Evolutionary conservation across 1,140 invertebrate species (phyloP).

Genomic region (Penaeus chinensis): DNA sequence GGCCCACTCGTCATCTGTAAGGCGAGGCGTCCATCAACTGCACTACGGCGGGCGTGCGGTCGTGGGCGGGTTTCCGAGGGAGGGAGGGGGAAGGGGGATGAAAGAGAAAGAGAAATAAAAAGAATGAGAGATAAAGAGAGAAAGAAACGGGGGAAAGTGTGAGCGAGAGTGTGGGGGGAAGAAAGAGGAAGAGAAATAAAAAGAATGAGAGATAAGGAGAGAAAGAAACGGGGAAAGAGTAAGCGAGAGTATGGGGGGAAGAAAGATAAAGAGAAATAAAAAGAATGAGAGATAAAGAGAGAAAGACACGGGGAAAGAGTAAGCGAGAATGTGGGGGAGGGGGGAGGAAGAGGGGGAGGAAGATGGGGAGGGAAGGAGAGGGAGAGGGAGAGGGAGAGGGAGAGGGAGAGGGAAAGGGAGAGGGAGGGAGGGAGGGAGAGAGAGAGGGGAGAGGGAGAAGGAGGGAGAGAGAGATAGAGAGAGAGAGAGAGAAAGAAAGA

Average conservation of each 20-base stretch:
- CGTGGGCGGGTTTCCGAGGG: neutral
- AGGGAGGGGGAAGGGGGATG: neutral
- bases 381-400: no score
- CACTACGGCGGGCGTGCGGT: slow-evolving; percentile 6
- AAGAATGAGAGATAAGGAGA: no score
- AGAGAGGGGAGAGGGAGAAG: no score
- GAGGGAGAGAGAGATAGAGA: no score
- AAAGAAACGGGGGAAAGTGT: neutral
- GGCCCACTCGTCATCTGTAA: slow-evolving; percentile 75
- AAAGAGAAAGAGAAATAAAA: neutral
- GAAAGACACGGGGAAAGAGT: neutral
- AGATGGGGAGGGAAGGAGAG: no score
- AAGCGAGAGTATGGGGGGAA: neutral
- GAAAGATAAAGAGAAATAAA: neutral
- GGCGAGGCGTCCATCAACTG: slow-evolving; percentile 75
- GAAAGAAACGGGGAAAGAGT: neutral
- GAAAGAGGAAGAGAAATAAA: no score
- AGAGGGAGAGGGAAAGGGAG: no score
- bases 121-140: neutral
- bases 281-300: neutral
- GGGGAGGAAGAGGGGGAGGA: no score
- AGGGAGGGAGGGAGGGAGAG: no score
- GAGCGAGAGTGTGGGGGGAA: no score
- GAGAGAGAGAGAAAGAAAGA: no score
- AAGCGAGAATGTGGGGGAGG: no score